These are phyloP conservation scores for Pasiphila rectangulata DNA, from an alignment of 2,888 invertebrate species.

Conservation along the genomic window DNA sequence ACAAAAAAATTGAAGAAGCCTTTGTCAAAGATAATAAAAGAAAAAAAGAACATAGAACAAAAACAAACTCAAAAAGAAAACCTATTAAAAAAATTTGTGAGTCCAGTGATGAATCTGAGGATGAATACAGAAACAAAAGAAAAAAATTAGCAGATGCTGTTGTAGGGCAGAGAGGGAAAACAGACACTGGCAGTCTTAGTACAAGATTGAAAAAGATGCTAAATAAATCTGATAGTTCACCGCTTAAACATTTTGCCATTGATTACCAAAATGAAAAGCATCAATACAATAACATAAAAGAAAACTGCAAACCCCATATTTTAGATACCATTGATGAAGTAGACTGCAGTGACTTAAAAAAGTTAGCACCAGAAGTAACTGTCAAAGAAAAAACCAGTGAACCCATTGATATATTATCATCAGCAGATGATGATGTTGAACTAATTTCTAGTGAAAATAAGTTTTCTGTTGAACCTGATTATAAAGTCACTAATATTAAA, in stretches of 20 bases:
- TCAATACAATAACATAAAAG: slow-evolving; percentile 19
- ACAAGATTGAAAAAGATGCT: slow-evolving; percentile 69
- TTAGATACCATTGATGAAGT: slow-evolving; percentile 21
- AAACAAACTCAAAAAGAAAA: slow-evolving; percentile 51
- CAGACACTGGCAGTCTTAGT: slow-evolving; percentile 63
- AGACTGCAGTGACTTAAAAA: slow-evolving; percentile 18
- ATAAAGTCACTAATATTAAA: slow-evolving; percentile 14
- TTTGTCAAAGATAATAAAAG: slow-evolving; percentile 29
- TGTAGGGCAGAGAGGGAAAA: slow-evolving; percentile 56
- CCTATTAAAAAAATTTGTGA: slow-evolving; percentile 48
- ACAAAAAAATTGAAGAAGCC: slow-evolving; percentile 28
- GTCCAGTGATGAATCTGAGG: slow-evolving; percentile 69
- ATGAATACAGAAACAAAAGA: slow-evolving; percentile 68
- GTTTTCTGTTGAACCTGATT: slow-evolving; percentile 15
- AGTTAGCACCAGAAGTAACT: not conserved
- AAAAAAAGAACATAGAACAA: slow-evolving; percentile 50
- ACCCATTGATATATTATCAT: slow-evolving; percentile 22
- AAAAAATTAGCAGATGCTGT: slow-evolving; percentile 80
- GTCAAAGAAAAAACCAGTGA: slow-evolving; percentile 6
- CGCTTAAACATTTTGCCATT: slow-evolving; percentile 11
- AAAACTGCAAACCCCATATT: slow-evolving; percentile 9
- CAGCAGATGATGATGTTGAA: slow-evolving; percentile 31
- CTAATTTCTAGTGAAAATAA: slow-evolving; percentile 10
- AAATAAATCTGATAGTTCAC: slow-evolving; percentile 39
- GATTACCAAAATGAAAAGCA: slow-evolving; percentile 17